Evolutionary conservation across 2,888 invertebrate genomes (phyloP).

Genomic region (Melanchra persicariae): DNA sequence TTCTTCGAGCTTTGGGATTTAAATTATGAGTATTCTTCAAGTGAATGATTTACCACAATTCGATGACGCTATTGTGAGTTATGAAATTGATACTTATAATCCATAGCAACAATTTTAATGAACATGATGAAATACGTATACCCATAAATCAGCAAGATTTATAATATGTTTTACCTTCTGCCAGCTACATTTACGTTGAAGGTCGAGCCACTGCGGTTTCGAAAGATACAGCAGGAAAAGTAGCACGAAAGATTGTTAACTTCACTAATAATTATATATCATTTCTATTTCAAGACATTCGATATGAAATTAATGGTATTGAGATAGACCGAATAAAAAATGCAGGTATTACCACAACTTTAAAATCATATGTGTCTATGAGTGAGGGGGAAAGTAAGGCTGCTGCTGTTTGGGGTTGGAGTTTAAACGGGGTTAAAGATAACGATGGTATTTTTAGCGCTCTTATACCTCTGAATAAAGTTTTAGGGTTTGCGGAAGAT

Average conservation of each 20-base stretch:
- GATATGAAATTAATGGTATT: neutral
- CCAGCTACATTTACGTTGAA: neutral
- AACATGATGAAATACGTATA: slow-evolving; percentile 1
- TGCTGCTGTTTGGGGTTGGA: slow-evolving; percentile 9
- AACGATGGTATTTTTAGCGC: neutral
- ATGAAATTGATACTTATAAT: slow-evolving; percentile 6
- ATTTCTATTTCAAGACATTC: slow-evolving; percentile 6
- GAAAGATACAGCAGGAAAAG: slow-evolving; percentile 1
- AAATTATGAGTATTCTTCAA: slow-evolving; percentile 1
- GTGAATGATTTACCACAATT: neutral
- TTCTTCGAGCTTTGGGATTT: slow-evolving; percentile 5
- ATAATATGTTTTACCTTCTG: slow-evolving; percentile 1
- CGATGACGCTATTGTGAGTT: neutral
- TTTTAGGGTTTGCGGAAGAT: neutral
- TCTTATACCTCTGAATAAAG: neutral
- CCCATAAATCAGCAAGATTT: slow-evolving; percentile 1
- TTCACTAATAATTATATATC: neutral
- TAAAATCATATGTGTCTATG: slow-evolving; percentile 10
- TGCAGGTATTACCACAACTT: neutral
- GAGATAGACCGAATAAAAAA: neutral
- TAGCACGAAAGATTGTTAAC: neutral
- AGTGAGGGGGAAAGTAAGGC: slow-evolving; percentile 1
- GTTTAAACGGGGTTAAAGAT: neutral
- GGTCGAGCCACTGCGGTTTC: neutral
- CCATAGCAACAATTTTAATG: neutral